These are phyloP conservation scores for Diachasmimorpha longicaudata DNA, from an alignment of 1,140 invertebrate genomes.

Conservation along the genomic window DNA sequence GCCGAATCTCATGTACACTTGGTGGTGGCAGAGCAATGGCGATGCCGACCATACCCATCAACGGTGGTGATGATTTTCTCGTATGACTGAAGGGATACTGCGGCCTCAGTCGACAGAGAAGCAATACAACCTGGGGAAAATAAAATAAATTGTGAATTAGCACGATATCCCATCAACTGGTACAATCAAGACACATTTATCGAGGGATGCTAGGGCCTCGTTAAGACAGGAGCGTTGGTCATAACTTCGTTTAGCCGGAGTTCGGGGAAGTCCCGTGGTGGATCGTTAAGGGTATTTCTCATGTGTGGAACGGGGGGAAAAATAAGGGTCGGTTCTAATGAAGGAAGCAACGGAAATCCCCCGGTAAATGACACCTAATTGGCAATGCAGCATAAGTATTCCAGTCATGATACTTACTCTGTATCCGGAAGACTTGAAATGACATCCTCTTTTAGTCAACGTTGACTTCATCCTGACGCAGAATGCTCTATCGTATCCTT, in stretches of 20 bases:
- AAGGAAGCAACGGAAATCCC: slow-evolving; percentile 12
- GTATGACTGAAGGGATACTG: slow-evolving; percentile 91
- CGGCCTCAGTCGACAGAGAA: slow-evolving; percentile 87
- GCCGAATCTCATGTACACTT: slow-evolving; percentile 93
- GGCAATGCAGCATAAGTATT: not conserved
- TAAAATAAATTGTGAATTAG: not conserved
- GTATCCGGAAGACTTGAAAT: slow-evolving; percentile 98
- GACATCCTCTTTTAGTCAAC: slow-evolving; percentile 94
- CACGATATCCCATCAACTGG: not conserved
- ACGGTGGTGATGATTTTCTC: slow-evolving; percentile 78
- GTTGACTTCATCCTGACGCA: slow-evolving; percentile 98
- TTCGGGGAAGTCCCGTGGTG: slow-evolving; percentile 17
- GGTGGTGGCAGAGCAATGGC: slow-evolving; percentile 95
- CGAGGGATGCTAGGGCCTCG: not conserved
- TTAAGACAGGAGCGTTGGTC: slow-evolving; percentile 22
- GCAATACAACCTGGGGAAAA: slow-evolving; percentile 81
- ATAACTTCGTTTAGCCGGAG: slow-evolving; percentile 33
- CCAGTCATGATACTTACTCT: slow-evolving; percentile 73
- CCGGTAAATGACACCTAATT: slow-evolving; percentile 22
- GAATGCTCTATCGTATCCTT: slow-evolving; percentile 90
- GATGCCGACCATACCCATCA: slow-evolving; percentile 92
- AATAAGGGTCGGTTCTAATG: slow-evolving; percentile 20
- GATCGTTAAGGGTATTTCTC: slow-evolving; percentile 19
- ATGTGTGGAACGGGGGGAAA: not conserved
- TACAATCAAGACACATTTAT: not conserved